A percentile compares a stretch with the other conserved stretches of the same genome.
Conservation (phyloP, 2,888 invertebrate genomes). For the Xylocampa areola region DNA sequence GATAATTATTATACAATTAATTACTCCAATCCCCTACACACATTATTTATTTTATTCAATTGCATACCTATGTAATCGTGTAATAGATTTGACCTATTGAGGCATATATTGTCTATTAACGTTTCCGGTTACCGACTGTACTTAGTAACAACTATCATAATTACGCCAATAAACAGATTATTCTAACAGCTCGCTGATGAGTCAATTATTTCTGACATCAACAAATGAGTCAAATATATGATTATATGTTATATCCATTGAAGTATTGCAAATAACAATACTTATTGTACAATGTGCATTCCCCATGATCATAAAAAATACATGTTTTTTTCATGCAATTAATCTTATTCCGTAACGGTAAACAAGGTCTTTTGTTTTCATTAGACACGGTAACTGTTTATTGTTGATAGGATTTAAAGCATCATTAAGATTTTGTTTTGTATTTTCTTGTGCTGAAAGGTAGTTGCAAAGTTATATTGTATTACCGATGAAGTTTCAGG, state of each 20-base stretch:
- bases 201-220: slow-evolving; percentile 16
- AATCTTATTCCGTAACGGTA: not conserved
- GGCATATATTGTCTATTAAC: slow-evolving; percentile 13
- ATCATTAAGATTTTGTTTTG: slow-evolving; percentile 9
- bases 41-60: too few relatives aligned
- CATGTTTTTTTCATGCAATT: slow-evolving; percentile 12
- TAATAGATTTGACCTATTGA: slow-evolving; percentile 8
- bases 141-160: slow-evolving; percentile 32
- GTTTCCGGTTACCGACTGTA: slow-evolving; percentile 24
- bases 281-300: slow-evolving; percentile 5
- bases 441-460: slow-evolving; percentile 22
- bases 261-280: slow-evolving; percentile 6
- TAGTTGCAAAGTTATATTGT: slow-evolving; percentile 6
- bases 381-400: slow-evolving; percentile 9
- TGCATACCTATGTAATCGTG: too few relatives aligned
- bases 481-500: slow-evolving; percentile 18
- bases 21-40: too few relatives aligned
- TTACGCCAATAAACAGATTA: slow-evolving; percentile 24
- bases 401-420: slow-evolving; percentile 17
- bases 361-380: slow-evolving; percentile 26
- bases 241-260: slow-evolving; percentile 13
- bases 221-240: slow-evolving; percentile 30
- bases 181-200: slow-evolving; percentile 17
- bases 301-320: slow-evolving; percentile 15
- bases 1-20: slow-evolving; percentile 39